These are phyloP conservation scores for Bombyx mandarina DNA, from an alignment of 1,140 invertebrate genomes.

Conservation along the genomic window DNA sequence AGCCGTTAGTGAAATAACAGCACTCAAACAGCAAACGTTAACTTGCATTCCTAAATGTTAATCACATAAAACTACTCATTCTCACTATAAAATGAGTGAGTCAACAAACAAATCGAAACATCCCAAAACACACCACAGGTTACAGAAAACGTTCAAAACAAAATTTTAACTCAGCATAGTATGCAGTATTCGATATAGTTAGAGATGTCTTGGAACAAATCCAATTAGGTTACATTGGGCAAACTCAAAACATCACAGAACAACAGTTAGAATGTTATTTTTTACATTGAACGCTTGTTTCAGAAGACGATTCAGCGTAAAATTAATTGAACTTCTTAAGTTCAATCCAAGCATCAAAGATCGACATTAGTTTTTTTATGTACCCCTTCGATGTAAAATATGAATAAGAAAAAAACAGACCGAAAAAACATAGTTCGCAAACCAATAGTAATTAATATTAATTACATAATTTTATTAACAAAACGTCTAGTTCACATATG, in stretches of 20 bases:
- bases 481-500: no score
- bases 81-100: slow-evolving; percentile 4
- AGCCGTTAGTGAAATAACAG: slow-evolving; percentile 68
- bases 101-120: slow-evolving; percentile 5
- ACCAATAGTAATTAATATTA: no score
- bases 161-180: neutral
- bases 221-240: neutral
- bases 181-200: neutral
- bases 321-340: no score
- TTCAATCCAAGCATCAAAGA: no score
- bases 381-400: no score
- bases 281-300: neutral
- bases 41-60: neutral
- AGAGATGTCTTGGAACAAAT: neutral
- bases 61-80: slow-evolving; percentile 8
- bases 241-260: neutral
- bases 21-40: slow-evolving; percentile 31
- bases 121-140: slow-evolving; percentile 13
- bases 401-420: no score
- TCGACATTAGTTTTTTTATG: no score
- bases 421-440: no score
- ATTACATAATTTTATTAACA: no score
- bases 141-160: slow-evolving; percentile 7
- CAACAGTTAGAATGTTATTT: neutral
- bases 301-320: neutral